A percentile compares a stretch with the other conserved stretches of the same genome.
Conservation (phyloP, 2,888 invertebrate species). For the Balanococcus diminutus region DNA sequence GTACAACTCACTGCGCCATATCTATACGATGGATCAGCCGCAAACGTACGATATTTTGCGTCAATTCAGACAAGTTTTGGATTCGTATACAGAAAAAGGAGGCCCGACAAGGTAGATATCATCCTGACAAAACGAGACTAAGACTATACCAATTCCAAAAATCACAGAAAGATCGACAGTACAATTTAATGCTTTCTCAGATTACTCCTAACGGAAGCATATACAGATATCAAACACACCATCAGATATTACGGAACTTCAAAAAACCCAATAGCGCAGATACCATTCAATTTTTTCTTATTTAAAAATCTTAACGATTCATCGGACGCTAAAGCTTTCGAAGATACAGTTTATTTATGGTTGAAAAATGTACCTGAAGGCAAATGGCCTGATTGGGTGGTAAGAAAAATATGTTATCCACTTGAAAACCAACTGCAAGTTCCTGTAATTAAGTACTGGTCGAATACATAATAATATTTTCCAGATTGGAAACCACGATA, state of each 20-base stretch:
- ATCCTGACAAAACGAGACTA: not conserved
- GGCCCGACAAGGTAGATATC: slow-evolving; percentile 63
- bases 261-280: slow-evolving; percentile 56
- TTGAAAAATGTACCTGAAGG: slow-evolving; percentile 67
- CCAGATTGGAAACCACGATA: slow-evolving; percentile 60
- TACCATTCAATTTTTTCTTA: slow-evolving; percentile 61
- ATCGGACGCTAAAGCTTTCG: slow-evolving; percentile 65
- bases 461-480: not conserved
- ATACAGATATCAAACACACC: slow-evolving; percentile 65
- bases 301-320: slow-evolving; percentile 64
- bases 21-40: slow-evolving; percentile 64
- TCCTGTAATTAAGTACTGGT: not conserved
- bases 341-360: slow-evolving; percentile 66
- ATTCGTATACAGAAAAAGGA: slow-evolving; percentile 63
- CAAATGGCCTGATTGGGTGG: slow-evolving; percentile 72
- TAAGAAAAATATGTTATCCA: slow-evolving; percentile 60
- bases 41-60: slow-evolving; percentile 65
- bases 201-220: slow-evolving; percentile 69
- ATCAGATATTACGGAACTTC: slow-evolving; percentile 69
- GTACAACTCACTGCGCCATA: not conserved
- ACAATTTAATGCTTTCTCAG: too few species aligned
- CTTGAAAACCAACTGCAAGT: not conserved
- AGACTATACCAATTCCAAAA: too few species aligned
- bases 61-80: slow-evolving; percentile 67
- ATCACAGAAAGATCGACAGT: too few species aligned